Percentiles rank a stretch among this genome's conserved stretches.
These are phyloP conservation scores for Allobates femoralis DNA, from an alignment of 2,797 vertebrate species.

Conservation along the genomic window DNA sequence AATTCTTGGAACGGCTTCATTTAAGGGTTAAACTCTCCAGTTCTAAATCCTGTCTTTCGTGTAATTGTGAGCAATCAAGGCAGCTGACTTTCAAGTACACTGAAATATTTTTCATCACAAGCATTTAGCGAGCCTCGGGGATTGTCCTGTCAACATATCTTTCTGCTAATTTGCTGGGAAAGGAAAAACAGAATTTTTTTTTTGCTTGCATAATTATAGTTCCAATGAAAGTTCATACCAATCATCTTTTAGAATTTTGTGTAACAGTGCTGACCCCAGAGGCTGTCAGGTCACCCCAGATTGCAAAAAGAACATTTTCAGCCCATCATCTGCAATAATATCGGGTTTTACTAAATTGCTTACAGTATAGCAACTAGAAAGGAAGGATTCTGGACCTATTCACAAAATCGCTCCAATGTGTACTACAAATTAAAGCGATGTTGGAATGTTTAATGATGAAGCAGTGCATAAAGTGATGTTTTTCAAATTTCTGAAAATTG, in stretches of 20 bases:
- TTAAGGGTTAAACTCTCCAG: slow-evolving; percentile 44
- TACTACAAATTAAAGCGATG: neutral
- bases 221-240: slow-evolving; percentile 54
- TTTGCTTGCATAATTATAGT: slow-evolving; percentile 57
- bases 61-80: slow-evolving; percentile 59
- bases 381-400: slow-evolving; percentile 1
- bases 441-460: neutral
- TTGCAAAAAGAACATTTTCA: slow-evolving; percentile 40
- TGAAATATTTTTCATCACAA: slow-evolving; percentile 60
- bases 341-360: slow-evolving; percentile 28
- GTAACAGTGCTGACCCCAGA: slow-evolving; percentile 45
- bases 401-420: slow-evolving; percentile 29
- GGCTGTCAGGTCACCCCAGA: slow-evolving; percentile 25
- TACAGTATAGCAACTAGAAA: neutral
- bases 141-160: slow-evolving; percentile 62
- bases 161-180: slow-evolving; percentile 61
- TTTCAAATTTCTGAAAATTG: neutral
- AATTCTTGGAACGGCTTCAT: neutral
- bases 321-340: slow-evolving; percentile 46
- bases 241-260: slow-evolving; percentile 50
- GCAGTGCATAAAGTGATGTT: neutral
- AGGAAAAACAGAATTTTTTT: slow-evolving; percentile 57
- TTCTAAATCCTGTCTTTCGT: slow-evolving; percentile 48
- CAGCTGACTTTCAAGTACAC: slow-evolving; percentile 57
- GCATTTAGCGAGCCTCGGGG: slow-evolving; percentile 56